Base-by-base conservation (phyloP, 2,888 invertebrate genomes). In the Drosophila anomelani region DNA sequence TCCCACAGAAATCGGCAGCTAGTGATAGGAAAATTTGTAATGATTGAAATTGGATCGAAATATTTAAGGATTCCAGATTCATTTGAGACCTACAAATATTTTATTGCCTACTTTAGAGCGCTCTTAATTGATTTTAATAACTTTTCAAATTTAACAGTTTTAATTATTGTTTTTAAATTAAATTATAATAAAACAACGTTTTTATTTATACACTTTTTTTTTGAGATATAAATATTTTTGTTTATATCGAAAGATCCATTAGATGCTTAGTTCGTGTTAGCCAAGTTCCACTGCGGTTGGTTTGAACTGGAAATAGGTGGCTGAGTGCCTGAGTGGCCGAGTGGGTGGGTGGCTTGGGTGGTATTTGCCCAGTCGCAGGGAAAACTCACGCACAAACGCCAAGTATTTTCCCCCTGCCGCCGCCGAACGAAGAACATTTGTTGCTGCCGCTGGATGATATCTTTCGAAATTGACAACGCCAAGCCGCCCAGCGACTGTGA, bases 381-480 rank as follows among this genome's bases (percentile, higher is more conserved):
- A 63, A 51, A 51, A 66, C 51, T 62, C 63, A 81, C 81, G 81
- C 81, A 84, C 81, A 68, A 77, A 54, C 60, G 41, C 44, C 12
- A 43, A 46, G 62, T 54, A 58, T 62, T 62, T 58, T 26, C 26
- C 62, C 62, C 53, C 54, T 26, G 32, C 38, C 51, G 51, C 20
- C 51, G 32, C 38, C 51, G 51, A 15, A 20, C 0, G 51, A 59
- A 38, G 43, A 69, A 23, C 76, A 73, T 55, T 70, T 68, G 62
- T 55, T 72, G 66, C 46, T 60, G 60, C 49, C 63, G 68, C 55
- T 55, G 69, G 78, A 77, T 15, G 51, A 53, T 36, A 77, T 80
- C 56, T 86, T 81, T 85, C 80, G 70, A 80, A 85, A 85, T 46
- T 58, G 64, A 55, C 67, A 64, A 53, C 63, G 56, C 62, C 71